A percentile compares a stretch with the other conserved stretches of the same genome.
Evolutionary conservation across 2,888 invertebrate genomes (phyloP).

Genomic region (Lordiphosa andalusiaca): DNA sequence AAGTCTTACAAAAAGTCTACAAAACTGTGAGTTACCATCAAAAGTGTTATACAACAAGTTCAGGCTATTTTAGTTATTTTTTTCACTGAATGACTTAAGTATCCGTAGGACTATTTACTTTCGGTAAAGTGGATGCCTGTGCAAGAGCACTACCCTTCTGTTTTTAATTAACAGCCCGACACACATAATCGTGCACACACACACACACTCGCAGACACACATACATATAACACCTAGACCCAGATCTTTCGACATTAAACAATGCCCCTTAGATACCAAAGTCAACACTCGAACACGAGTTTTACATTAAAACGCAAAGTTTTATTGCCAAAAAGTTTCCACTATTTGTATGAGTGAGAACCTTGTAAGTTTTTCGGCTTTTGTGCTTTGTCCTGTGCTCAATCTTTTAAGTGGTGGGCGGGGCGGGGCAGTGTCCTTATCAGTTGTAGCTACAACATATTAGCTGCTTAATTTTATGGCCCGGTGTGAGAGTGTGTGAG

Average conservation of each 20-base stretch:
- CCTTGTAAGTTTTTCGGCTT: slow-evolving; percentile 38
- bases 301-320: slow-evolving; percentile 67
- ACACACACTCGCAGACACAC: slow-evolving; percentile 14
- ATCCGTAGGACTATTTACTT: too few relatives aligned
- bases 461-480: slow-evolving; percentile 60
- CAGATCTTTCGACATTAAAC: too few relatives aligned
- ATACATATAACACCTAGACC: slow-evolving; percentile 34
- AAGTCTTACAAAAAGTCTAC: too few relatives aligned
- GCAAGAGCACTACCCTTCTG: too few relatives aligned
- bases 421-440: slow-evolving; percentile 33
- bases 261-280: too few relatives aligned
- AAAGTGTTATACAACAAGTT: too few relatives aligned
- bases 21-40: too few relatives aligned
- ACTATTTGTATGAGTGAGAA: slow-evolving; percentile 67
- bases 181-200: slow-evolving; percentile 7
- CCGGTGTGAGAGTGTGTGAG: slow-evolving; percentile 5
- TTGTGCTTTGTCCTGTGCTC: slow-evolving; percentile 20
- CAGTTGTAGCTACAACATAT: slow-evolving; percentile 67
- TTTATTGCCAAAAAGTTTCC: slow-evolving; percentile 55
- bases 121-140: too few relatives aligned
- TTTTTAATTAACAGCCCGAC: background rate
- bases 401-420: slow-evolving; percentile 32
- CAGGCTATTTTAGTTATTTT: too few relatives aligned
- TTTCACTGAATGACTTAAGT: too few relatives aligned
- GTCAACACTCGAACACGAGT: slow-evolving; percentile 54